A percentile compares a stretch with the other conserved stretches of the same genome.
Conservation (phyloP, 2,797 vertebrate species). For the Danio choprae region DNA sequence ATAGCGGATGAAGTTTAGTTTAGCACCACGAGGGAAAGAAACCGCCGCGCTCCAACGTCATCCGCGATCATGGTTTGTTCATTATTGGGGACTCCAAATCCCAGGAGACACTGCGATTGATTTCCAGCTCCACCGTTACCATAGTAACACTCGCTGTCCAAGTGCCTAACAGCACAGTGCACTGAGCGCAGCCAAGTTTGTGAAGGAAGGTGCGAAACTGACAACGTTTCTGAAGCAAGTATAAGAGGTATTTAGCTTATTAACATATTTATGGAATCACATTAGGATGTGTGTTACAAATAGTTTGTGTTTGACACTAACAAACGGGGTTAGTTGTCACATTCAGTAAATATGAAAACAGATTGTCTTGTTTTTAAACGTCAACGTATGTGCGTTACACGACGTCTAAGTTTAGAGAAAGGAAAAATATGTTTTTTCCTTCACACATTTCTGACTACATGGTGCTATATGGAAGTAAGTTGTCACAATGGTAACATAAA, state of each 20-base stretch:
- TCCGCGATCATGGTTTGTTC: neutral
- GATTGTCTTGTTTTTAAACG: constrained; percentile 1
- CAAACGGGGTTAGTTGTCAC: neutral
- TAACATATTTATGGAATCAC: neutral
- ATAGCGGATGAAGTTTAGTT: neutral
- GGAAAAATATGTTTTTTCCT: too few species aligned
- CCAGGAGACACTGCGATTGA: constrained; percentile 41
- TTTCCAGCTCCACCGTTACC: constrained; percentile 42
- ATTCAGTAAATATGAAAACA: neutral
- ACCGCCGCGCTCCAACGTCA: neutral
- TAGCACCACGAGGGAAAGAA: neutral
- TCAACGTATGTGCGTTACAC: neutral
- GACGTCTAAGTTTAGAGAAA: too few species aligned
- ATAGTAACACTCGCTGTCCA: constrained; percentile 36
- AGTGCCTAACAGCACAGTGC: neutral
- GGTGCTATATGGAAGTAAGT: neutral
- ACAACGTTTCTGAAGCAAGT: neutral
- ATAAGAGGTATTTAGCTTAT: neutral
- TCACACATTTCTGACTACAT: neutral
- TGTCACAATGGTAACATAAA: neutral
- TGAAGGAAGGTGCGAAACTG: neutral
- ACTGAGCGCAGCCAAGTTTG: neutral
- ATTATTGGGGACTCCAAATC: constrained; percentile 34
- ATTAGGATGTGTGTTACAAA: neutral
- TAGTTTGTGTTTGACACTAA: neutral